Evolutionary conservation across 2,888 invertebrate species (phyloP).

Genomic region (Tanypteryx hageni): DNA sequence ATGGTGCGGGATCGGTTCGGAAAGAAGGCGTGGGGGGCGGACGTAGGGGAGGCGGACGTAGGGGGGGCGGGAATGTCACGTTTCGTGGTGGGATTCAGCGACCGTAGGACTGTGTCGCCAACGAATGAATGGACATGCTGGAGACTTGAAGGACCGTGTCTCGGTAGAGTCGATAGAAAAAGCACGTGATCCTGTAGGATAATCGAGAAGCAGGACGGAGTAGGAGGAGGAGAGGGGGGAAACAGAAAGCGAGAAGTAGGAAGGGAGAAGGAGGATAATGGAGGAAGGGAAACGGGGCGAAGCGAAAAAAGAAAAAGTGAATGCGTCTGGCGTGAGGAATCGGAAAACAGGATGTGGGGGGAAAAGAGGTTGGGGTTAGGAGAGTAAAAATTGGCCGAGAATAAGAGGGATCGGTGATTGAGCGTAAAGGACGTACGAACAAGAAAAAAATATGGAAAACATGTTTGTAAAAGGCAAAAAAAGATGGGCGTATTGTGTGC

Average conservation of each 20-base stretch:
- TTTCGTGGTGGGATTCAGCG: background rate
- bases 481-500: no score
- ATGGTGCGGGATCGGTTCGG: background rate
- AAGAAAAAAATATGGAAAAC: background rate
- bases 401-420: background rate
- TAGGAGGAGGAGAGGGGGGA: background rate
- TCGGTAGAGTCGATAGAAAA: background rate
- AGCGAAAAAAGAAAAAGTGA: background rate
- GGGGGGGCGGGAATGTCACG: constrained; percentile 1
- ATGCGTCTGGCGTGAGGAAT: no score
- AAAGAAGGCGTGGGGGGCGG: background rate
- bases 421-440: background rate
- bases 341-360: background rate
- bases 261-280: no score
- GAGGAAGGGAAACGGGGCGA: background rate
- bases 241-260: background rate
- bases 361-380: background rate
- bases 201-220: background rate
- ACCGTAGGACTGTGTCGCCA: constrained; percentile 5
- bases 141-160: background rate
- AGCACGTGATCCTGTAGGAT: background rate
- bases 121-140: constrained; percentile 27
- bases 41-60: background rate
- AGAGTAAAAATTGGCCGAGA: background rate
- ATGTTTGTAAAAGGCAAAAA: background rate